Evolutionary conservation across 1,140 invertebrate genomes (phyloP), one percentile per base, ranked within the genome.

Genomic region (Aradophagus sp.): DNA sequence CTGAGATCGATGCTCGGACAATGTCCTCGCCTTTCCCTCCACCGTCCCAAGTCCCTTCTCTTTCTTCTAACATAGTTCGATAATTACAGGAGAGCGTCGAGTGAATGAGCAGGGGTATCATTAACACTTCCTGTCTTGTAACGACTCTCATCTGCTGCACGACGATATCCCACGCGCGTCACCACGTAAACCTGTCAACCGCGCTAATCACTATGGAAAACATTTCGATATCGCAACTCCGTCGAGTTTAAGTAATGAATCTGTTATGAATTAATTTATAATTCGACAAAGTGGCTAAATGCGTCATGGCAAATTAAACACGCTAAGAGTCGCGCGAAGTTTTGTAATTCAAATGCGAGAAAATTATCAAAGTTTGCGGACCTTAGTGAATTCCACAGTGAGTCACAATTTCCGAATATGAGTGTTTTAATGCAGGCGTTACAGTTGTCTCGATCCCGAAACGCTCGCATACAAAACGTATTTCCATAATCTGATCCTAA

Each of bases 41-140:
- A 19, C 39, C 34, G 63, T 38, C 36, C 15, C 26, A 61, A 23
- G 36, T n/a, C 58, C 66, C 61, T 74, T 56, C 71, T 47, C 65
- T 59, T 36, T 32, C 27, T 23, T 8, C 20, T 5, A 23, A 14
- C 66, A 66, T 67, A 27, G 59, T 66, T 67, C 61, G 80, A 84
- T 84, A 84, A 84, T 84, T 84, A 84, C 79, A 84, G 76, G 70
- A 80, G 82, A 78, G 77, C 78, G 80, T 80, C 73, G 79, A 82
- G 74, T 80, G 81, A 84, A 83, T 84, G 76, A 82, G 75, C 80
- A 81, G 78, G 80, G 82, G 80, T 84, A 84, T 84, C 82, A 84
- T 84, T 84, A 84, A 84, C 83, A 83, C 83, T 84, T 84, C 82
- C 83, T 84, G 82, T 76, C 78, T 80, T 80, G 73, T 83, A 83